Percentiles rank a stretch among this genome's conserved stretches.
Conservation (phyloP, 2,797 vertebrate genomes). For the Sebastes diploproa region DNA sequence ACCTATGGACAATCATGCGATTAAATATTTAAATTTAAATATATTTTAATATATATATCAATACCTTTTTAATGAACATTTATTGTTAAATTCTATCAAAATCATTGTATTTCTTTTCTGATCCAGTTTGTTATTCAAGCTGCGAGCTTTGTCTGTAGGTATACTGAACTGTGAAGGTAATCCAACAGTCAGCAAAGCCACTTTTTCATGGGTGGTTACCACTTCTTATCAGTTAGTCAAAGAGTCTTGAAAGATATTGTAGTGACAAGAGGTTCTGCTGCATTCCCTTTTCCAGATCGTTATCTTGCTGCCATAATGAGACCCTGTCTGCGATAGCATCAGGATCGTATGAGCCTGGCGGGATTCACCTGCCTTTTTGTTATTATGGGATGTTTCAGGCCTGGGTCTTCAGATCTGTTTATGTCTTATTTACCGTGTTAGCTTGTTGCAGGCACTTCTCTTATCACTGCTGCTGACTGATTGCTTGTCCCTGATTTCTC, state of each 20-base stretch:
- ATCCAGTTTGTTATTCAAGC: neutral
- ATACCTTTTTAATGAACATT: neutral
- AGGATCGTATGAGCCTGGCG: slow-evolving; percentile 47
- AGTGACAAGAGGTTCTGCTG: slow-evolving; percentile 46
- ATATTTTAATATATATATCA: neutral
- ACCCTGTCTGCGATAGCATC: slow-evolving; percentile 64
- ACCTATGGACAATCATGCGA: neutral
- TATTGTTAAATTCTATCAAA: neutral
- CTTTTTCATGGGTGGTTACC: slow-evolving; percentile 56
- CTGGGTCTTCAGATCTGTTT: slow-evolving; percentile 35
- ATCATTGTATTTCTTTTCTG: neutral
- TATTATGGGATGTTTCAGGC: slow-evolving; percentile 45
- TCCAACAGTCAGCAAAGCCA: slow-evolving; percentile 35
- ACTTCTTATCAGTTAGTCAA: slow-evolving; percentile 59
- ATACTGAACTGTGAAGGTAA: slow-evolving; percentile 21
- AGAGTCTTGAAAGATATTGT: slow-evolving; percentile 48
- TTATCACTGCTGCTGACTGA: slow-evolving; percentile 70
- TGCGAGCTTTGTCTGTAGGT: neutral
- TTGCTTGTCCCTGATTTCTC: slow-evolving; percentile 65
- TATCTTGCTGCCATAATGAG: slow-evolving; percentile 47
- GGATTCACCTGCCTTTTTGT: slow-evolving; percentile 59
- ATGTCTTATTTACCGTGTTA: slow-evolving; percentile 54
- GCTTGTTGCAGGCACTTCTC: slow-evolving; percentile 42
- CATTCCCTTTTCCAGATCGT: slow-evolving; percentile 41
- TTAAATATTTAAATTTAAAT: neutral